Evolutionary conservation across 2,113 vertebrate species (phyloP), one percentile per base, ranked within the genome.

Genomic region (Chlamydotis undulata): DNA sequence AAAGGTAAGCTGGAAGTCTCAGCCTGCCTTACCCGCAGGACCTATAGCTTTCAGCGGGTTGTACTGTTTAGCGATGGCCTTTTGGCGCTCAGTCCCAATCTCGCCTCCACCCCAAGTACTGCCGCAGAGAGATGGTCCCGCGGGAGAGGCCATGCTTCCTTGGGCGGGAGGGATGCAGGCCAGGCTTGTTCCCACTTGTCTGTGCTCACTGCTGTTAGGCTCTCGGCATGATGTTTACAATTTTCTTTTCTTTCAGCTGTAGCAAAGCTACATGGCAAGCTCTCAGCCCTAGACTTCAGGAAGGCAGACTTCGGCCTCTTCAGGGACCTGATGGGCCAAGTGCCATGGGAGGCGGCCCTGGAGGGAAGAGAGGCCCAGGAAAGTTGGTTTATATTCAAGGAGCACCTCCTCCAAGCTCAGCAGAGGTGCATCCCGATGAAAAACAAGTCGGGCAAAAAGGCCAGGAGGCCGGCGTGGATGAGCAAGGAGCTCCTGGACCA

Each of bases 71-170:
- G 50, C n/a, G 33, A 76, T 33, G 39, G 31, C 35, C 37, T 57
- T n/a, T 65, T n/a, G n/a, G 43, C 14, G 25, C 59, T 55, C 29
- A 15, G 22, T 21, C 53, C 29, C 39, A 28, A 5, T 8, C 53
- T 12, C 18, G 29, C 31, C 70, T 61, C 21, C 41, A 25, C 8
- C 64, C 21, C 41, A 31, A n/a, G 24, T 15, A 11, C 49, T 28
- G 7, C 29, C 19, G n/a, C n/a, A 35, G 31, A 19, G 39, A 49
- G n/a, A 35, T 41, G 55, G 41, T 57, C 56, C 23, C 0, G 2
- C 0, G 4, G 70, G 35, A 56, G 35, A 52, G 12, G 22, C 28
- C 0, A 0, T 55, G 29, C 23, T 39, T 49, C 74, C 31, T 6
- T 29, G 39, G n/a, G 41, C 19, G 15, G 81, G 7, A 61, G 26